Percentiles rank a stretch among this genome's conserved stretches.
These are phyloP conservation scores for Noturus placidus DNA, from an alignment of 2,113 vertebrate genomes.

Conservation along the genomic window DNA sequence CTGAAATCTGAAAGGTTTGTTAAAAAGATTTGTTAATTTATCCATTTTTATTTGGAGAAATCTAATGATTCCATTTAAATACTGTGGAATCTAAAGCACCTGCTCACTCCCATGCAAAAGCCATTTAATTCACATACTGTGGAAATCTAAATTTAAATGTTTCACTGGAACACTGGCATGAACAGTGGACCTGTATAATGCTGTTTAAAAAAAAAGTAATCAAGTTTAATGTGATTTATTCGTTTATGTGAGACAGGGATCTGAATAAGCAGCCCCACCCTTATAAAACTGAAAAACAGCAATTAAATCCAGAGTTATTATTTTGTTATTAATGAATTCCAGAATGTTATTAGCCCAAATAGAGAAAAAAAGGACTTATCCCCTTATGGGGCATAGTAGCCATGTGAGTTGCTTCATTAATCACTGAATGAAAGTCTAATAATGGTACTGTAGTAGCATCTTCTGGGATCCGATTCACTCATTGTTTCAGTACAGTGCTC, in stretches of 20 bases:
- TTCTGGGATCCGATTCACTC: slow-evolving; percentile 14
- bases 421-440: slow-evolving; percentile 24
- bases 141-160: not conserved
- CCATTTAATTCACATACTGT: not conserved
- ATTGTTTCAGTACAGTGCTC: not conserved
- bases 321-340: not conserved
- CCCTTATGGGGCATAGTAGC: not conserved
- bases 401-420: slow-evolving; percentile 11
- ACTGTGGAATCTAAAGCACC: not conserved
- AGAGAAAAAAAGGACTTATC: not conserved
- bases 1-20: slow-evolving; percentile 1
- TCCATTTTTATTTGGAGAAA: not conserved
- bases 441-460: not conserved
- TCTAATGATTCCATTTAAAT: not conserved
- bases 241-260: too few relatives aligned
- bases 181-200: not conserved
- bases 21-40: not conserved
- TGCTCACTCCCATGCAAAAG: not conserved
- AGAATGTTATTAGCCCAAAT: not conserved
- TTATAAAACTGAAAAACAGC: not conserved
- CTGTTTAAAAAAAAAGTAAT: not conserved
- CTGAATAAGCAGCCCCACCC: not conserved
- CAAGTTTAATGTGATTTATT: not conserved
- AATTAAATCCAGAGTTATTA: not conserved
- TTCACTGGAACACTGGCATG: not conserved